These are phyloP conservation scores for Drosophila nannoptera DNA, from an alignment of 1,140 invertebrate species.

Conservation along the genomic window DNA sequence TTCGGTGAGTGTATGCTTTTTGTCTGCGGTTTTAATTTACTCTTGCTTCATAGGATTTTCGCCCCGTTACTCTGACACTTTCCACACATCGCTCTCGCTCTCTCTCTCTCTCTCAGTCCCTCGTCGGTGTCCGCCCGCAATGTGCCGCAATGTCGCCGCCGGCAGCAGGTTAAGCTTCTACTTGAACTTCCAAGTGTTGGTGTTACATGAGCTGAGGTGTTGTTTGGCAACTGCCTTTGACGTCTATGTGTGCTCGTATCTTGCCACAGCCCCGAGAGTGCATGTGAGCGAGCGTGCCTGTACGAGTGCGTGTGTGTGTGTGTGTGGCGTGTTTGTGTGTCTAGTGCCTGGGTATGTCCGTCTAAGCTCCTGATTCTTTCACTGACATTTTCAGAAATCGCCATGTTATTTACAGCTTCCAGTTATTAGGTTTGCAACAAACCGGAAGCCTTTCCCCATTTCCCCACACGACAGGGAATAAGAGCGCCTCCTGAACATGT, in stretches of 20 bases:
- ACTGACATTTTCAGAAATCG: constrained; percentile 27
- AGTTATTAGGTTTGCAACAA: constrained; percentile 49
- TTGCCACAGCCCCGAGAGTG: constrained; percentile 47
- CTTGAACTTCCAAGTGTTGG: constrained; percentile 73
- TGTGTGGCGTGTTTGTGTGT: constrained; percentile 34
- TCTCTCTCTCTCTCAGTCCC: background rate
- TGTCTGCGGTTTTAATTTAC: constrained; percentile 70
- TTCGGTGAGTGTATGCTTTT: constrained; percentile 39
- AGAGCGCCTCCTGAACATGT: constrained; percentile 33
- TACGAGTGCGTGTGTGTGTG: background rate
- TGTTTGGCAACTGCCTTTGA: constrained; percentile 73
- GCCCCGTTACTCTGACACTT: constrained; percentile 8
- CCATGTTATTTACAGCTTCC: constrained; percentile 39
- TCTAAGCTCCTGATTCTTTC: constrained; percentile 34
- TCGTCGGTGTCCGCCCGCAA: constrained; percentile 8
- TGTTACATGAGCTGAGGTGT: constrained; percentile 69
- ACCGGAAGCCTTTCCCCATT: constrained; percentile 8
- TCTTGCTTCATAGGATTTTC: constrained; percentile 47
- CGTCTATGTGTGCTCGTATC: constrained; percentile 38
- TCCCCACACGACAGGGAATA: constrained; percentile 24
- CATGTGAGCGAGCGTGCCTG: constrained; percentile 13
- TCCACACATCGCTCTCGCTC: background rate
- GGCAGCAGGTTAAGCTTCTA: constrained; percentile 72
- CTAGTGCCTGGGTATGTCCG: constrained; percentile 21
- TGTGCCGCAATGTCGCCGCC: constrained; percentile 60